Percentiles rank a stretch among this genome's conserved stretches.
phyloP scores from a whole-genome alignment of 2,888 invertebrate genomes.

The Microchrysa polita region DNA sequence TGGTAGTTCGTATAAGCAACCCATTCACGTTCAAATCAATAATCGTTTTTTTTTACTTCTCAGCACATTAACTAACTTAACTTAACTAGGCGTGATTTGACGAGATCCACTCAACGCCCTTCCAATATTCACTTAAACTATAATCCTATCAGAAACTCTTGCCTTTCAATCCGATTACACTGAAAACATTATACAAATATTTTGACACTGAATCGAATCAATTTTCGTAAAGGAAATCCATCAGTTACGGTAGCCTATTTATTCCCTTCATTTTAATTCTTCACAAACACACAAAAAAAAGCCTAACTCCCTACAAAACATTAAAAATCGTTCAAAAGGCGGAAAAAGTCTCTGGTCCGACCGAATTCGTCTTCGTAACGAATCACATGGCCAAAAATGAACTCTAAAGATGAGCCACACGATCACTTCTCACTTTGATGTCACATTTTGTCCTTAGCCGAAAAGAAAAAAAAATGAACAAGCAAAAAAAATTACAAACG shows the following conservation, averaged over 20 bases:
- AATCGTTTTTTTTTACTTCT: too few relatives aligned
- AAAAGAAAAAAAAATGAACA: background rate
- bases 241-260: slow-evolving; percentile 47
- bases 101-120: too few relatives aligned
- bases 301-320: slow-evolving; percentile 11
- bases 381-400: slow-evolving; percentile 6
- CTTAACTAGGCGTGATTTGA: too few relatives aligned
- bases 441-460: slow-evolving; percentile 31
- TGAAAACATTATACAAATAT: slow-evolving; percentile 44
- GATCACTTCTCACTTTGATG: slow-evolving; percentile 36
- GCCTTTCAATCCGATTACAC: background rate
- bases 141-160: too few relatives aligned
- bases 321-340: background rate
- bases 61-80: too few relatives aligned
- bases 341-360: background rate
- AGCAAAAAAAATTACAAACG: too few relatives aligned
- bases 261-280: slow-evolving; percentile 22
- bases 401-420: slow-evolving; percentile 42
- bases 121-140: too few relatives aligned
- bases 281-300: background rate
- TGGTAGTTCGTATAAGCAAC: too few relatives aligned
- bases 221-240: slow-evolving; percentile 37
- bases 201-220: slow-evolving; percentile 47
- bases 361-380: background rate
- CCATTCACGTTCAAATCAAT: too few relatives aligned